Evolutionary conservation across 1,140 invertebrate genomes (phyloP).

Genomic region (Formica exsecta): DNA sequence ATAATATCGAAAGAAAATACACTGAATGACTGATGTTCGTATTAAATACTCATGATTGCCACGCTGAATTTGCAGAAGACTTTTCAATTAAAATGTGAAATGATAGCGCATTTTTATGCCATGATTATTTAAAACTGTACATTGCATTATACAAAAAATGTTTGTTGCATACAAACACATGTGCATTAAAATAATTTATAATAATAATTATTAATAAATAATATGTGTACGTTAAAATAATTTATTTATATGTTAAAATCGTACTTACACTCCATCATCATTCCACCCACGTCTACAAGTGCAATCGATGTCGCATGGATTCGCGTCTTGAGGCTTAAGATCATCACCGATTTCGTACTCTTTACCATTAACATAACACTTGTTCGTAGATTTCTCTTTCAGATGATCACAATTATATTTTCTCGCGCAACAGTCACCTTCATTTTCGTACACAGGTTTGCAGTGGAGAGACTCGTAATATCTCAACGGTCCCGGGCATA

Average conservation of each 20-base stretch:
- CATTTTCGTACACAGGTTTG: constrained; percentile 62
- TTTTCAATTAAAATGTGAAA: background rate
- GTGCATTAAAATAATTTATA: too few species aligned
- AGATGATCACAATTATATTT: constrained; percentile 71
- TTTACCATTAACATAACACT: constrained; percentile 74
- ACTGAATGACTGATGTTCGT: background rate
- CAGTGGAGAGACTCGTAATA: constrained; percentile 70
- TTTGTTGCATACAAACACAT: too few species aligned
- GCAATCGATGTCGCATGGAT: constrained; percentile 68
- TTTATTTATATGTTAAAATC: background rate
- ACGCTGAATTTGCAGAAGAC: background rate
- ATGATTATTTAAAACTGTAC: background rate
- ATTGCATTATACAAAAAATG: too few species aligned
- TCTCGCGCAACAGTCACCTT: constrained; percentile 66
- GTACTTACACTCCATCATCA: constrained; percentile 46
- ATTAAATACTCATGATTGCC: constrained; percentile 53
- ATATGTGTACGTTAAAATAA: background rate
- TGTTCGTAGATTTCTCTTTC: constrained; percentile 21
- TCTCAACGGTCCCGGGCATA: constrained; percentile 67
- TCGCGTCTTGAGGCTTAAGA: constrained; percentile 63
- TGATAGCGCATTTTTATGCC: background rate
- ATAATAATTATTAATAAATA: too few species aligned
- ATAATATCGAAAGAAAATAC: constrained; percentile 54
- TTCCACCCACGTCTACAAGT: background rate
- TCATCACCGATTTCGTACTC: constrained; percentile 65